phyloP scores from a whole-genome alignment of 2,113 vertebrate genomes.

The Cervus canadensis region DNA sequence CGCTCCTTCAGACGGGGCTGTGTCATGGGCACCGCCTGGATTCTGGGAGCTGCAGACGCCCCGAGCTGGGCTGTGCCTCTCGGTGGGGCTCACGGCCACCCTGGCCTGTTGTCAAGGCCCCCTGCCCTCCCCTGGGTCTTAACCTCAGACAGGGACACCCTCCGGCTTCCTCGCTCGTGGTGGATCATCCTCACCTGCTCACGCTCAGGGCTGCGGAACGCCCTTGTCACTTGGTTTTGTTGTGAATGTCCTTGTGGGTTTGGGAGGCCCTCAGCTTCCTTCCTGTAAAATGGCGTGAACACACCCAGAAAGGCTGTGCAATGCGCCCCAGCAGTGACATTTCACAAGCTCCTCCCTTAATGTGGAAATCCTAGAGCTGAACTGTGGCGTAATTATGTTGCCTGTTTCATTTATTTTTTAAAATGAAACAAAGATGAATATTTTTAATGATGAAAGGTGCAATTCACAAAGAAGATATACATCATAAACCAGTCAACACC shows the following conservation, averaged over 20 bases:
- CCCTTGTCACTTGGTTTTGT: neutral
- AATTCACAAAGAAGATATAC: neutral
- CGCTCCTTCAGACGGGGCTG: neutral
- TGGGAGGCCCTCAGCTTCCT: neutral
- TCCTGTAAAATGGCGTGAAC: neutral
- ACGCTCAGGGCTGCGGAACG: neutral
- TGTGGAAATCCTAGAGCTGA: rapidly evolving
- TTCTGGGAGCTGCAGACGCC: rapidly evolving
- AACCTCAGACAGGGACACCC: neutral
- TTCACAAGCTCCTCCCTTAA: neutral
- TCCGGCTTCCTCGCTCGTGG: rapidly evolving
- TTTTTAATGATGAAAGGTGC: neutral
- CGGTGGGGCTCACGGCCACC: rapidly evolving
- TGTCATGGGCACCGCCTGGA: neutral
- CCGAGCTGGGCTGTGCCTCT: neutral
- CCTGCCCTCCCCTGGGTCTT: neutral
- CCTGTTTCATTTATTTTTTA: neutral
- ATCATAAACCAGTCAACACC: neutral
- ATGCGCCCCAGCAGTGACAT: rapidly evolving
- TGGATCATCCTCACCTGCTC: neutral
- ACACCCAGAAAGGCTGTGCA: neutral
- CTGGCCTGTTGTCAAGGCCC: too few relatives aligned
- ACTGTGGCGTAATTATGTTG: neutral
- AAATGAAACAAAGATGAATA: neutral
- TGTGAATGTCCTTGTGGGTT: neutral